These are phyloP conservation scores for Cheilosia grossa DNA, from an alignment of 2,888 invertebrate genomes.

Conservation along the genomic window DNA sequence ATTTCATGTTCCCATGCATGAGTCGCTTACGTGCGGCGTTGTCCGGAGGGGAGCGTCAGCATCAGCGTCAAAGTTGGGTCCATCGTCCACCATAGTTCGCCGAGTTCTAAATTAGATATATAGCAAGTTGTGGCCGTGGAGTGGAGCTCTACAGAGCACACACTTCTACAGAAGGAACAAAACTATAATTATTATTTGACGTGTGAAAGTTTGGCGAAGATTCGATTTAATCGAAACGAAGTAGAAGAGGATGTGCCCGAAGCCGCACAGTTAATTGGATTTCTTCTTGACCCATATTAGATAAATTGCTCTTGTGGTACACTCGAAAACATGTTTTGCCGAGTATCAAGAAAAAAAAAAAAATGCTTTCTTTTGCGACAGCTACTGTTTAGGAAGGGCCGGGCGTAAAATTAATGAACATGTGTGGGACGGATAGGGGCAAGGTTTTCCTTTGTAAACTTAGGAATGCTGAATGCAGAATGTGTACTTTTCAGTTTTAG, in stretches of 20 bases:
- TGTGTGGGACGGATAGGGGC: too few relatives aligned
- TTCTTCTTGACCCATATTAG: background rate
- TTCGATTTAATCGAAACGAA: slow-evolving; percentile 53
- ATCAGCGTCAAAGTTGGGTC: slow-evolving; percentile 28
- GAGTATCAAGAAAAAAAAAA: too few relatives aligned
- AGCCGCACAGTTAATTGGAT: slow-evolving; percentile 55
- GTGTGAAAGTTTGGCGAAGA: slow-evolving; percentile 61
- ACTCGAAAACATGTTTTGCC: too few relatives aligned
- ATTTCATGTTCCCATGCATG: slow-evolving; percentile 52
- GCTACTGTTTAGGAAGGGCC: too few relatives aligned
- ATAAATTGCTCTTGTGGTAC: too few relatives aligned
- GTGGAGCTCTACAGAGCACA: slow-evolving; percentile 29
- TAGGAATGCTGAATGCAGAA: too few relatives aligned
- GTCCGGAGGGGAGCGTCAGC: slow-evolving; percentile 6
- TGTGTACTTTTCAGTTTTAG: too few relatives aligned
- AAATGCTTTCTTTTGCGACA: too few relatives aligned
- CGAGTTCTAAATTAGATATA: slow-evolving; percentile 60
- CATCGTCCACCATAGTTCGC: slow-evolving; percentile 51
- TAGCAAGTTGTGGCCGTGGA: slow-evolving; percentile 34
- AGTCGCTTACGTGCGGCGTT: slow-evolving; percentile 22
- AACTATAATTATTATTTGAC: slow-evolving; percentile 56
- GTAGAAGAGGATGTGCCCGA: background rate
- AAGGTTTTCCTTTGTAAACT: too few relatives aligned
- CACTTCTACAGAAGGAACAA: slow-evolving; percentile 48
- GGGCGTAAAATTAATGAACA: too few relatives aligned